Evolutionary conservation across 2,888 invertebrate species (phyloP).

Genomic region (Orchesellides sinensis): DNA sequence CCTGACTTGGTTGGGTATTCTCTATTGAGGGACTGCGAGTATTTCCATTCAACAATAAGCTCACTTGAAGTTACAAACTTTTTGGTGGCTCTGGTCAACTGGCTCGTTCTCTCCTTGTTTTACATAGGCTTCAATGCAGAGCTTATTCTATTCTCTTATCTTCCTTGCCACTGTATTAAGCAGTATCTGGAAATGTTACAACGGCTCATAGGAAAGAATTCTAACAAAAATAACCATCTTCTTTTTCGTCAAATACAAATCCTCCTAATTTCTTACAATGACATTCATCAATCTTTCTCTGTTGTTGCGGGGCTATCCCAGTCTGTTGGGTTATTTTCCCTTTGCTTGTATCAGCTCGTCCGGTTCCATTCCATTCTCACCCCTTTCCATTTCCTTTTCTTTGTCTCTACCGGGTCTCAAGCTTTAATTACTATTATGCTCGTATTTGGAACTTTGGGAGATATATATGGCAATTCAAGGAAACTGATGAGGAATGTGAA

Average conservation of each 20-base stretch:
- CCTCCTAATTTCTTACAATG: background rate
- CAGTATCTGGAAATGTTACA: background rate
- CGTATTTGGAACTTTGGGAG: background rate
- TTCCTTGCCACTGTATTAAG: background rate
- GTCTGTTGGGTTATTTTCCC: background rate
- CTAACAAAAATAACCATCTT: too few relatives aligned
- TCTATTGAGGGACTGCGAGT: background rate
- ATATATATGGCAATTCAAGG: background rate
- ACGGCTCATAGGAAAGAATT: too few relatives aligned
- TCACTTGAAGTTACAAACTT: background rate
- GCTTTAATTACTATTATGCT: background rate
- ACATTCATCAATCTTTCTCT: background rate
- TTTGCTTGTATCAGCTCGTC: background rate
- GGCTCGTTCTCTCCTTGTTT: background rate
- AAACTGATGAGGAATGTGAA: background rate
- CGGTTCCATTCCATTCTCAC: background rate
- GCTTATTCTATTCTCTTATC: background rate
- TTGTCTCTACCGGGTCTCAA: background rate
- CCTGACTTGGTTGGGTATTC: conserved; percentile 3
- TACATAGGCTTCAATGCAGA: conserved; percentile 12
- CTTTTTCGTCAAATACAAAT: background rate
- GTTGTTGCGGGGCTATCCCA: background rate
- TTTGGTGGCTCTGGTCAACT: background rate
- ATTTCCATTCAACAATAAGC: too few relatives aligned
- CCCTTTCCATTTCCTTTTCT: background rate